Conservation (phyloP, 2,113 vertebrate genomes). For the Psophia crepitans region DNA sequence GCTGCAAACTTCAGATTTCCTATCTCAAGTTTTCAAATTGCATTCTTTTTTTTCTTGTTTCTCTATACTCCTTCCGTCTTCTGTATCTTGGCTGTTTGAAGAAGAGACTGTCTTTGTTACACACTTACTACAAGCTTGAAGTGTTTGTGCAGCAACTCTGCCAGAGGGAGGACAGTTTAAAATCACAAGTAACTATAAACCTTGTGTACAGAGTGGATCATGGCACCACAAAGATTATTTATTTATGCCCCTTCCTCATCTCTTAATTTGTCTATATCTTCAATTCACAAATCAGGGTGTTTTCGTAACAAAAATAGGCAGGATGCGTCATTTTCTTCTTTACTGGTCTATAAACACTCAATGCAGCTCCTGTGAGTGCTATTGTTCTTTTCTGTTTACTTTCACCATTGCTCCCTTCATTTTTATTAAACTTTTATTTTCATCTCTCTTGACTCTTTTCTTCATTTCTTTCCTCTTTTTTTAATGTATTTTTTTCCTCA, state of each 20-base stretch:
- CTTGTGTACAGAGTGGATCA: background rate
- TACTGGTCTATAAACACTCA: background rate
- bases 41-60: background rate
- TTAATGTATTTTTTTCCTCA: background rate
- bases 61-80: background rate
- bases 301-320: background rate
- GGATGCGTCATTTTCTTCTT: background rate
- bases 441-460: background rate
- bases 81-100: background rate
- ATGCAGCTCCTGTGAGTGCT: background rate
- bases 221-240: background rate
- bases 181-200: background rate
- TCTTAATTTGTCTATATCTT: background rate
- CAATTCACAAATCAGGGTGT: background rate
- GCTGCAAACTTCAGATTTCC: background rate
- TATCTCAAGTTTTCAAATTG: background rate
- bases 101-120: background rate
- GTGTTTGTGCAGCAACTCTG: background rate
- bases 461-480: background rate
- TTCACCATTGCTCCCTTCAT: background rate
- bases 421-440: background rate
- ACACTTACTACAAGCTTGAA: background rate
- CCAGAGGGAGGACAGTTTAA: background rate
- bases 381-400: background rate
- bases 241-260: background rate